phyloP scores from a whole-genome alignment of 2,113 vertebrate species.

The Albula goreensis region DNA sequence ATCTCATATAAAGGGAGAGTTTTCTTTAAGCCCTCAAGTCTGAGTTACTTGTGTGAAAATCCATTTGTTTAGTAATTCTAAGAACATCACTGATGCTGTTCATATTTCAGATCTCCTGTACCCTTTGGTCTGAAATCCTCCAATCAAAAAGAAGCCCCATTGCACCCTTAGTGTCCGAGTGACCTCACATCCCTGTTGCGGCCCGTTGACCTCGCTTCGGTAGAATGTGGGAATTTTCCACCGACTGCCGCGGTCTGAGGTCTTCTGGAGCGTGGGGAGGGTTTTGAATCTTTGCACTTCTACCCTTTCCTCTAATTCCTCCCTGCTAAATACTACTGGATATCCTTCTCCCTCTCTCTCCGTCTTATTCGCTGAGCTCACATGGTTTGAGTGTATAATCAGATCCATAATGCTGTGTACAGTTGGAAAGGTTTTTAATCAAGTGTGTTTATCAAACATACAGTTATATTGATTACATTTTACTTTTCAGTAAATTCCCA shows the following conservation, averaged over 20 bases:
- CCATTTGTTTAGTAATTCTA: neutral
- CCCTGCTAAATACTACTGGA: neutral
- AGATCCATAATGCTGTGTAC: no score
- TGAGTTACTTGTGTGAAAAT: neutral
- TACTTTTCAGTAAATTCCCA: no score
- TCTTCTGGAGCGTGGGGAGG: neutral
- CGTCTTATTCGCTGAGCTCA: neutral
- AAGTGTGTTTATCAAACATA: no score
- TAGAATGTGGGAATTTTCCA: constrained; percentile 70
- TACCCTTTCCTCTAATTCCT: constrained; percentile 27
- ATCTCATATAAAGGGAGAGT: no score
- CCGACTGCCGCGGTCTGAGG: constrained; percentile 32
- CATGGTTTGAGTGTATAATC: no score
- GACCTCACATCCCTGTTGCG: constrained; percentile 56
- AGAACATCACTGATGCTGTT: neutral
- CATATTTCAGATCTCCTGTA: neutral
- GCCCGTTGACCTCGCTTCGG: constrained; percentile 64
- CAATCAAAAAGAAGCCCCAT: neutral
- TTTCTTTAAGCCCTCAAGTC: no score
- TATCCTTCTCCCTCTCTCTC: neutral
- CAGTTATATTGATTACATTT: no score
- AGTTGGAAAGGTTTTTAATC: no score
- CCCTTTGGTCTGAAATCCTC: neutral
- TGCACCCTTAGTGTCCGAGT: neutral
- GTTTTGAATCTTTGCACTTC: neutral